Conservation (phyloP, 2,113 vertebrate species). For the Cairina moschata region DNA sequence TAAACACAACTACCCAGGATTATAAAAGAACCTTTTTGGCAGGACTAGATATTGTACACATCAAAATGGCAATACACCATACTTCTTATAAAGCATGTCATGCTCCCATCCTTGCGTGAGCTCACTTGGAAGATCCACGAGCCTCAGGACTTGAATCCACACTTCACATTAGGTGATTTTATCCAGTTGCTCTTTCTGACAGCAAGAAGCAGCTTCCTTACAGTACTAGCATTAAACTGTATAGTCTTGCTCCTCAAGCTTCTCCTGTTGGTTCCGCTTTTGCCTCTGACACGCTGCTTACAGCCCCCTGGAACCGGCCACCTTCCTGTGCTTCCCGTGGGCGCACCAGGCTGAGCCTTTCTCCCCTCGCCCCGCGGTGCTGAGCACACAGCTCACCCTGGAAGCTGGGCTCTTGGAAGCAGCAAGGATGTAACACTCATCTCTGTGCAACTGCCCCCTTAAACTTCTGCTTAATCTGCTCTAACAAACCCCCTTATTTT, state of each 20-base stretch:
- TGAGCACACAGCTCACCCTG: neutral
- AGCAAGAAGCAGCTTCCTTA: neutral
- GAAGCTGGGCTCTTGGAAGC: neutral
- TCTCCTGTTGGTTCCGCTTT: neutral
- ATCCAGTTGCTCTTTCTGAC: neutral
- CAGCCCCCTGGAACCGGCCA: neutral
- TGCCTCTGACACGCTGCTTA: neutral
- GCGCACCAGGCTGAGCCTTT: neutral
- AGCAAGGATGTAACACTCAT: fast-evolving
- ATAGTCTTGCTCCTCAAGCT: neutral
- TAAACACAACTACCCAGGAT: neutral
- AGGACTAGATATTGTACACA: neutral
- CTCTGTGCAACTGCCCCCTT: neutral
- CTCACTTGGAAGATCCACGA: neutral
- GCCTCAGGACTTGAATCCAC: neutral
- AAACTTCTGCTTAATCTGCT: neutral
- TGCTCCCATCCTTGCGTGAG: fast-evolving
- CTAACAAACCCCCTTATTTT: neutral
- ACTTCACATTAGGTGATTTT: neutral
- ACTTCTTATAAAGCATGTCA: neutral
- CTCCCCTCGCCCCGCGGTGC: neutral
- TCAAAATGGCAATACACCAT: neutral
- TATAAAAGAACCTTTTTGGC: neutral
- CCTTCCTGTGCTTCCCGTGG: neutral
- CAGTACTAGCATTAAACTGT: neutral